phyloP scores from a whole-genome alignment of 1,140 invertebrate species.

The Pteromalus puparum region DNA sequence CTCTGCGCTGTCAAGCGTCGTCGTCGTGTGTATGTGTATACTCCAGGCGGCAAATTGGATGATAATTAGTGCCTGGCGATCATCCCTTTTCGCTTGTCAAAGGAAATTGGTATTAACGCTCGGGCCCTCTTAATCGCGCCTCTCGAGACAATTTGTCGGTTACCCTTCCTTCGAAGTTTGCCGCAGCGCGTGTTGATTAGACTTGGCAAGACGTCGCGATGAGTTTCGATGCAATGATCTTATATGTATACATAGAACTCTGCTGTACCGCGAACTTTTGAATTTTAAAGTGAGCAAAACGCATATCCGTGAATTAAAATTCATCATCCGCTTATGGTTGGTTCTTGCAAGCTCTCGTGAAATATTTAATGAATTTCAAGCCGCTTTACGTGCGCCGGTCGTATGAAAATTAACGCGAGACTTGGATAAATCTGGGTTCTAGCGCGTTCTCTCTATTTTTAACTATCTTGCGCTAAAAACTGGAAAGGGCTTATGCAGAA shows the following conservation, averaged over 20 bases:
- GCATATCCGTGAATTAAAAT: background rate
- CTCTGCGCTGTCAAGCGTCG: background rate
- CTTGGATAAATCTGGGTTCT: background rate
- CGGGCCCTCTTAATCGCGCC: background rate
- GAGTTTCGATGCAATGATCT: no score
- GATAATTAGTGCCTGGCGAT: slow-evolving; percentile 34
- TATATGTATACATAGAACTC: no score
- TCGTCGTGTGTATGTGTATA: no score
- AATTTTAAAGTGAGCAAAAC: background rate
- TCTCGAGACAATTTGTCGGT: background rate
- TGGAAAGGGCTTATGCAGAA: no score
- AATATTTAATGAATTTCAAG: background rate
- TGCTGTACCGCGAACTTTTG: background rate
- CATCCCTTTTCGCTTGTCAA: slow-evolving; percentile 10
- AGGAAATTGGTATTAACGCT: slow-evolving; percentile 31
- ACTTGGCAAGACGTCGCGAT: no score
- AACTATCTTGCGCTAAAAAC: no score
- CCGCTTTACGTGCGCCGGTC: background rate
- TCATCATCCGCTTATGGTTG: background rate
- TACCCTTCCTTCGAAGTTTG: no score
- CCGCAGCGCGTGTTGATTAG: no score
- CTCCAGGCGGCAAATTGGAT: slow-evolving; percentile 25
- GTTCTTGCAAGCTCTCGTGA: background rate
- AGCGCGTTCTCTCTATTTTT: background rate
- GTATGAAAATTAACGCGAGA: background rate